Base-by-base conservation (phyloP, 1,140 invertebrate genomes). In the Nixonia krombeini region DNA sequence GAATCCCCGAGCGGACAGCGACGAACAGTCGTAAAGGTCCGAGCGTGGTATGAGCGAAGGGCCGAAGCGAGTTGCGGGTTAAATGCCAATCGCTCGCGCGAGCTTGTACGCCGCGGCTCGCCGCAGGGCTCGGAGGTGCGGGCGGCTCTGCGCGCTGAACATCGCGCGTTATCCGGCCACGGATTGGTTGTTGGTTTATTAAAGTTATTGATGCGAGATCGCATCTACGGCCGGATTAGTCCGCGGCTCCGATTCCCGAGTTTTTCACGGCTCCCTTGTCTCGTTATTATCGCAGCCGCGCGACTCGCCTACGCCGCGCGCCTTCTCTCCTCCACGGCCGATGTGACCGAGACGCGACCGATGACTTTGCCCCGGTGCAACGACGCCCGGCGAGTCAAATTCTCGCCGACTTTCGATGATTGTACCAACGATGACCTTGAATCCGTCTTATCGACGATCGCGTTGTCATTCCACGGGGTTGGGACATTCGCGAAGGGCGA, bases 161-260 rank as follows among this genome's bases (percentile, higher is more conserved):
- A 72, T 65, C 65, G 56, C 58, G 69, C 62, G 70, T 73, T 75
- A 70, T 75, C 58, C 56, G 70, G 65, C 53, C 53, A 64, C 62
- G 73, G n/a, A 75, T 63, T 74, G 69, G 62, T 77, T 80, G 80
- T 80, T 79, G 74, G 77, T 81, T 82, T 80, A 80, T 82, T 82
- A 80, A 81, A 71, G 72, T 77, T 79, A 81, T 81, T 78, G 74
- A 82, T 80, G 73, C 70, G 50, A 80, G 76, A 80, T 78, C 69
- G 61, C 73, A 82, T 81, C 78, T 75, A 73, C 69, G 67, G 59
- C 53, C 74, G 74, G 80, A 81, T 81, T 79, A 79, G 75, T 79
- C 70, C 59, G 71, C 68, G 59, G 65, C 65, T 75, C 70, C 68
- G 76, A 80, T 78, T 76, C 67, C 57, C 59, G 41, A 56, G 44